Evolutionary conservation across 2,797 vertebrate genomes (phyloP).

Genomic region (Odontamblyopus rebecca): DNA sequence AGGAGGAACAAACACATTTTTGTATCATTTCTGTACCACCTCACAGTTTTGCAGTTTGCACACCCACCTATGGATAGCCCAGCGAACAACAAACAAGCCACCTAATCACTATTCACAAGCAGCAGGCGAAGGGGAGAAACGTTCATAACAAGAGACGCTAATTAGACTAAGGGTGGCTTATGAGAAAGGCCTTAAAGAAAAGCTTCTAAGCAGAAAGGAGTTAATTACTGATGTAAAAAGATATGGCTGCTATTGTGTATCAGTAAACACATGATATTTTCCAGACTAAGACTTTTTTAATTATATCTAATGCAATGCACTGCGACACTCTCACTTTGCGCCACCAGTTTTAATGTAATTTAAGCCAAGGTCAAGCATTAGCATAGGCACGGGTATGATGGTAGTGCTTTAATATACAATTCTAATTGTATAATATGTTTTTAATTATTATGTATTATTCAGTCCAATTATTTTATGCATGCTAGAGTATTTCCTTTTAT

Average conservation of each 20-base stretch:
- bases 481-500: neutral
- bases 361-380: neutral
- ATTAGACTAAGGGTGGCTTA: constrained; percentile 28
- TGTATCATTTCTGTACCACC: constrained; percentile 18
- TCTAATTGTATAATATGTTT: neutral
- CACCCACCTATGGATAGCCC: constrained; percentile 19
- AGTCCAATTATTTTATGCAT: neutral
- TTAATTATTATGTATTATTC: neutral
- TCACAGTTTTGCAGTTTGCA: constrained; percentile 26
- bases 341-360: constrained; percentile 9
- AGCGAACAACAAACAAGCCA: constrained; percentile 15
- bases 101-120: constrained; percentile 4
- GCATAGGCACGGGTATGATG: too few species aligned
- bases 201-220: constrained; percentile 10
- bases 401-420: neutral
- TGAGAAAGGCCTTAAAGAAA: constrained; percentile 19
- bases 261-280: constrained; percentile 18
- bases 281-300: constrained; percentile 13
- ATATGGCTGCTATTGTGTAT: constrained; percentile 10
- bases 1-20: constrained; percentile 23
- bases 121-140: constrained; percentile 9
- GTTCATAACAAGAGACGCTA: constrained; percentile 28
- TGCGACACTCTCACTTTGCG: neutral
- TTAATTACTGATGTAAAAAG: constrained; percentile 22
- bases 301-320: constrained; percentile 2